These are phyloP conservation scores for Hesperophylax magnus DNA, from an alignment of 1,140 invertebrate species.

Conservation along the genomic window DNA sequence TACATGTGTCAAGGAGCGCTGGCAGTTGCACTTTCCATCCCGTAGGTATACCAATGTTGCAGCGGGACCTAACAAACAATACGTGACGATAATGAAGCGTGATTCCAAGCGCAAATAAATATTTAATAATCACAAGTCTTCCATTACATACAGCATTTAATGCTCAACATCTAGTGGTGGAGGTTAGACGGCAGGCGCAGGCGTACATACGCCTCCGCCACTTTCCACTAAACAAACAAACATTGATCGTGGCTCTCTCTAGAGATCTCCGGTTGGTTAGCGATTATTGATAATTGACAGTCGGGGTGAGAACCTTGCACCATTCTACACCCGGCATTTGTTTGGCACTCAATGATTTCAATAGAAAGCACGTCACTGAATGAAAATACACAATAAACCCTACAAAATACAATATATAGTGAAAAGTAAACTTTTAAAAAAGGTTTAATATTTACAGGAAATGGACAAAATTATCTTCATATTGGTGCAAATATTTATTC, in stretches of 20 bases:
- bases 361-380: conserved; percentile 18
- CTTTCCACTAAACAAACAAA: neutral
- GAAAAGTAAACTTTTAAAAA: neutral
- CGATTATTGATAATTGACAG: conserved; percentile 17
- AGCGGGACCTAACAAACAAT: neutral
- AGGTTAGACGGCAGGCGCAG: no score
- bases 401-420: neutral
- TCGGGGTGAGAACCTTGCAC: neutral
- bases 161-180: no score
- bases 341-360: conserved; percentile 18
- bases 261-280: neutral
- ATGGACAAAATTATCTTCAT: conserved; percentile 17
- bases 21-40: neutral
- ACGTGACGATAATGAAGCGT: neutral
- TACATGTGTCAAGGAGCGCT: neutral
- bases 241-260: neutral
- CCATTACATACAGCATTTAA: neutral
- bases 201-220: neutral
- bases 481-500: conserved; percentile 35
- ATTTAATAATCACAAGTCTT: conserved; percentile 18
- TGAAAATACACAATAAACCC: conserved; percentile 1
- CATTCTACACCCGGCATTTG: neutral
- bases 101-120: conserved; percentile 27
- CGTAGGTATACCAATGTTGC: neutral
- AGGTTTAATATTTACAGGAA: conserved; percentile 14